These are phyloP conservation scores for Tragelaphus strepsiceros DNA, from an alignment of 2,113 vertebrate genomes.

Conservation along the genomic window DNA sequence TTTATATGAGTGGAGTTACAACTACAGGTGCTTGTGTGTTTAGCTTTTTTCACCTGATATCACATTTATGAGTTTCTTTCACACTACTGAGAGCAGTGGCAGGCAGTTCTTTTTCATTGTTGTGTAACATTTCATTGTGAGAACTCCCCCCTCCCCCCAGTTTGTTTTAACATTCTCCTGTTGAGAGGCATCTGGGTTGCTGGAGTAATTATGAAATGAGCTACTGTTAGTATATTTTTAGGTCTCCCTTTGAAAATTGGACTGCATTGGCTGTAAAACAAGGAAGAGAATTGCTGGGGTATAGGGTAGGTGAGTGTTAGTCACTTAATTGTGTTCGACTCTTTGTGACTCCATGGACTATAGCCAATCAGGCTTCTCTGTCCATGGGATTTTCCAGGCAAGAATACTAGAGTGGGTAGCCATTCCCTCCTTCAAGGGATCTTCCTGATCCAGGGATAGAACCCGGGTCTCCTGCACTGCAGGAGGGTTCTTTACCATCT, in stretches of 20 bases:
- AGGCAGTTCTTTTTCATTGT: background rate
- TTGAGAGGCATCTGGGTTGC: background rate
- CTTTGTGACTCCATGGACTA: background rate
- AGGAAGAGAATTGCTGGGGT: background rate
- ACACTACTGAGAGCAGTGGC: rapidly evolving
- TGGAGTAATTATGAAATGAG: background rate
- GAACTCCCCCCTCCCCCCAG: background rate
- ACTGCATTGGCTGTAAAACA: background rate
- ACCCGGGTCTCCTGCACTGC: background rate
- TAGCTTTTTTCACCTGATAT: background rate
- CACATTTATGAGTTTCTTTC: background rate
- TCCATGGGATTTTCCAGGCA: background rate
- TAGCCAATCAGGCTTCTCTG: background rate
- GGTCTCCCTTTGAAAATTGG: background rate
- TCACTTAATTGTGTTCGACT: background rate
- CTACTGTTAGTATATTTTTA: background rate
- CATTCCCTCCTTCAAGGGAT: background rate
- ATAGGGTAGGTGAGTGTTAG: background rate
- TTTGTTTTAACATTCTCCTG: background rate
- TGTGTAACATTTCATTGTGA: background rate
- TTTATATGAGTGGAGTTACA: background rate
- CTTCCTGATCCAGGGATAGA: background rate
- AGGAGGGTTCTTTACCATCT: background rate
- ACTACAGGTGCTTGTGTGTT: background rate
- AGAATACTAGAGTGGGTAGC: background rate